Percentiles rank a stretch among this genome's conserved stretches.
These are phyloP conservation scores for Ardeotis arabs DNA, from an alignment of 2,113 vertebrate species.

Conservation along the genomic window DNA sequence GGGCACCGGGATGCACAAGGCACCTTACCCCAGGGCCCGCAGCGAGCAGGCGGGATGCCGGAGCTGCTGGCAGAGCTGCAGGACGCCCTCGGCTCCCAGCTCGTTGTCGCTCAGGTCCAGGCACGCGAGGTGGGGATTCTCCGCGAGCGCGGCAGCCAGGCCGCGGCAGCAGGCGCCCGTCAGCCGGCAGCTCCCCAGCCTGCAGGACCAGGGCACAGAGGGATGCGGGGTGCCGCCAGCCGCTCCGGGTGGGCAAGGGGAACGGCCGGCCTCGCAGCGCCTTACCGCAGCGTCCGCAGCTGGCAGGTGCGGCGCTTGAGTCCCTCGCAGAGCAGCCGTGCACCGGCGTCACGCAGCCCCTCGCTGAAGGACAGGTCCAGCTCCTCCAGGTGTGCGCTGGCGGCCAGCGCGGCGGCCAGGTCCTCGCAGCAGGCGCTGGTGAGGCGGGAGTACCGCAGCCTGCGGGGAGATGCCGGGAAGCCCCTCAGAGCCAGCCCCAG, in stretches of 20 bases:
- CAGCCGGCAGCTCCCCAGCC: slow-evolving; percentile 36
- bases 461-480: accelerated
- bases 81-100: not conserved
- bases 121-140: not conserved
- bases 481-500: accelerated
- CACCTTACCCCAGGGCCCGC: not conserved
- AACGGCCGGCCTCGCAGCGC: accelerated
- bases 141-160: not conserved
- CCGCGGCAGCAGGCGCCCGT: not conserved
- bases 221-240: not conserved
- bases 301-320: not conserved
- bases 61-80: slow-evolving; percentile 30
- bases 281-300: not conserved
- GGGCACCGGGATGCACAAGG: too few relatives aligned
- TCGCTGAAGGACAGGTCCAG: slow-evolving; percentile 37
- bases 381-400: not conserved
- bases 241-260: not conserved
- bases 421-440: not conserved
- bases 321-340: not conserved
- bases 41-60: not conserved
- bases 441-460: not conserved
- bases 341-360: not conserved
- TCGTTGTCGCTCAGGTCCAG: slow-evolving; percentile 7
- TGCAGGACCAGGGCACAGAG: not conserved
- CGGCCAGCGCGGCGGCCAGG: not conserved